Conservation (phyloP, 2,113 vertebrate genomes). For the Hippoglossus stenolepis region DNA sequence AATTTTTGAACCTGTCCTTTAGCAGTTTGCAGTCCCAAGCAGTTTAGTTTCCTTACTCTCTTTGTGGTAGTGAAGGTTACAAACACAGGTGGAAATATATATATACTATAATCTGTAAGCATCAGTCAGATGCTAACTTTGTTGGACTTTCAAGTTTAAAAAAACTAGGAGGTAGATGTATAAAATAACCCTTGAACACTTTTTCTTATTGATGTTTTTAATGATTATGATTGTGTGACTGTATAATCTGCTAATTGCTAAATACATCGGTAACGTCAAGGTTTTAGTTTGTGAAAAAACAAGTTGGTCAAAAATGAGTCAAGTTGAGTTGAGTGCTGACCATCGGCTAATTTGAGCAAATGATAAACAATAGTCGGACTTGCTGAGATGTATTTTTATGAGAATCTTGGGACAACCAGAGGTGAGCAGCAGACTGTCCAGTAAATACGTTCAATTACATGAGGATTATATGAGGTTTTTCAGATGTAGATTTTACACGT, state of each 20-base stretch:
- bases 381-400: too few relatives aligned
- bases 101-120: background rate
- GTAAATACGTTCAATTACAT: too few relatives aligned
- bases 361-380: too few relatives aligned
- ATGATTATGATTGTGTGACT: background rate
- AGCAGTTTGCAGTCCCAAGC: slow-evolving; percentile 8
- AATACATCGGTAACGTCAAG: background rate
- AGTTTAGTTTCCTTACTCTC: background rate
- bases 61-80: background rate
- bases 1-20: slow-evolving; percentile 24
- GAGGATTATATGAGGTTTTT: background rate
- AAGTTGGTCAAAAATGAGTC: background rate
- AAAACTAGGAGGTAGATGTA: too few relatives aligned
- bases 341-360: too few relatives aligned
- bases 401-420: too few relatives aligned
- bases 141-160: background rate
- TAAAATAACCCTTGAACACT: too few relatives aligned
- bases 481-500: background rate
- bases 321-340: too few relatives aligned
- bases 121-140: background rate
- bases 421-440: too few relatives aligned
- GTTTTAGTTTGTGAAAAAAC: too few relatives aligned
- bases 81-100: background rate
- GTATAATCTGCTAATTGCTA: background rate
- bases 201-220: too few relatives aligned